A percentile compares a stretch with the other conserved stretches of the same genome.
Conservation (phyloP, 2,888 invertebrate genomes). For the Scaptodrosophila latifasciaeformis region DNA sequence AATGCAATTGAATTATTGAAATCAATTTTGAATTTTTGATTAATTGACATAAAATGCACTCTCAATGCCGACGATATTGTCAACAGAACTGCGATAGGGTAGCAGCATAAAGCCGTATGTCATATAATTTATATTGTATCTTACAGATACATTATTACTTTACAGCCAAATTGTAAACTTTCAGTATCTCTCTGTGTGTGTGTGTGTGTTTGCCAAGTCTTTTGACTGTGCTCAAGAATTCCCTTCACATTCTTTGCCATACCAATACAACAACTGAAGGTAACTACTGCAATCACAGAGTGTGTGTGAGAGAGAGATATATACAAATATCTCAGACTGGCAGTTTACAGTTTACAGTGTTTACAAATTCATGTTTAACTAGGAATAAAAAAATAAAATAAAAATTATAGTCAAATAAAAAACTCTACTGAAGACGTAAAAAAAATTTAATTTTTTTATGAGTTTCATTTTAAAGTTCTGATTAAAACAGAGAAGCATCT, state of each 20-base stretch:
- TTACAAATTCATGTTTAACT: no score
- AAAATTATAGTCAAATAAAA: no score
- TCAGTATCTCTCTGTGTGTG: conserved; percentile 1
- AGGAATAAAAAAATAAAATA: no score
- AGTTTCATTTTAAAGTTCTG: no score
- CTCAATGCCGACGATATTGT: conserved; percentile 32
- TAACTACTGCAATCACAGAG: conserved; percentile 9
- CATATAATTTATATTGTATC: conserved; percentile 60
- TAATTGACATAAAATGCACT: conserved; percentile 56
- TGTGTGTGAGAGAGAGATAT: conserved; percentile 6
- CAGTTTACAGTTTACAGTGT: no score
- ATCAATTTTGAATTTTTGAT: conserved; percentile 55
- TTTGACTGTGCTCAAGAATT: conserved; percentile 44
- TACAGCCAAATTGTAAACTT: conserved; percentile 32
- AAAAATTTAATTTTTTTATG: no score
- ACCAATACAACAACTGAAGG: conserved; percentile 28
- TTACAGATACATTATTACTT: conserved; percentile 63
- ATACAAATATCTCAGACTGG: no score
- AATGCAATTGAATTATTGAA: conserved; percentile 50
- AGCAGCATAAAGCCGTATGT: conserved; percentile 48
- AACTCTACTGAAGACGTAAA: no score
- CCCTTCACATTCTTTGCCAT: conserved; percentile 71
- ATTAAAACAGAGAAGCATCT: no score
- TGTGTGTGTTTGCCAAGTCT: conserved; percentile 15
- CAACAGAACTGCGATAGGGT: conserved; percentile 53